phyloP scores from a whole-genome alignment of 35 echinoderm and acorn worm species.

The Hemicentrotus pulcherrimus region DNA sequence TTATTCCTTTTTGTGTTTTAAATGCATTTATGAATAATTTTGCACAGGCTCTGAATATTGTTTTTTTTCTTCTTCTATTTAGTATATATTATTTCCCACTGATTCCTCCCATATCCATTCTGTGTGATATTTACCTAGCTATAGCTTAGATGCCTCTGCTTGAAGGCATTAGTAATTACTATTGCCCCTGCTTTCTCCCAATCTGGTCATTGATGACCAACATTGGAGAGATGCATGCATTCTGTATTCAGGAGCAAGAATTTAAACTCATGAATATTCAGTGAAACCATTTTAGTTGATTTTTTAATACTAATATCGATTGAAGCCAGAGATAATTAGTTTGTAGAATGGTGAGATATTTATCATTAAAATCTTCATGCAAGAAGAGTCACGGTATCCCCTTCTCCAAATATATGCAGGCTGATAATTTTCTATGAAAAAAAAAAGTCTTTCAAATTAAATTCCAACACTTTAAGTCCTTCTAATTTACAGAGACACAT shows the following conservation, averaged over 20 bases:
- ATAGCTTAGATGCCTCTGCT: neutral
- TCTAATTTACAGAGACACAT: neutral
- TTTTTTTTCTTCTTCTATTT: neutral
- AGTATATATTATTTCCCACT: neutral
- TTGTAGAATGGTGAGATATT: neutral
- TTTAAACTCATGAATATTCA: neutral
- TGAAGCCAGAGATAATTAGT: neutral
- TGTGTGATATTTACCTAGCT: neutral
- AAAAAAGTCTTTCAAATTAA: neutral
- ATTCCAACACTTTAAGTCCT: no score
- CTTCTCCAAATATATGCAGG: neutral
- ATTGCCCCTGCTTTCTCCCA: neutral
- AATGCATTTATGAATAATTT: neutral
- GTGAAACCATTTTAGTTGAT: neutral
- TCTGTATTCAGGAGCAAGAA: neutral
- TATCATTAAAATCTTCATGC: neutral
- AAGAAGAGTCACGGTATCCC: neutral
- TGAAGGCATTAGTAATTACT: neutral
- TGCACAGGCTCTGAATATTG: neutral
- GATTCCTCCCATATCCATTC: neutral
- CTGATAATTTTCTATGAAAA: neutral
- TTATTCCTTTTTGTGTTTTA: neutral
- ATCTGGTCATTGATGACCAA: neutral
- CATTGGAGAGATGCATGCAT: neutral
- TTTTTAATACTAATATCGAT: neutral